Conservation (phyloP, 2,888 invertebrate species). For the Melinaea marsaeus region DNA sequence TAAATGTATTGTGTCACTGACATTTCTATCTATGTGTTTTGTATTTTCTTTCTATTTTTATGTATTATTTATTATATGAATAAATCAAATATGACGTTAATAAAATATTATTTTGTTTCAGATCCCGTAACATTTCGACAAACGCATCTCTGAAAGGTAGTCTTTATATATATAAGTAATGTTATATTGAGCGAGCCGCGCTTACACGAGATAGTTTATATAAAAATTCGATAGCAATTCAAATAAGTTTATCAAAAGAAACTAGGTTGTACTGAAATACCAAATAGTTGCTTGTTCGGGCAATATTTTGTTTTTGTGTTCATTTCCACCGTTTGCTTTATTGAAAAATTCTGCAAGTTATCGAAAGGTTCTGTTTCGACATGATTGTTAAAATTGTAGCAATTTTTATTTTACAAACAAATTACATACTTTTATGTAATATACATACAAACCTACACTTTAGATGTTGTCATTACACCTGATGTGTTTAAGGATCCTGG, state of each 20-base stretch:
- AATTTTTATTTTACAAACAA: constrained; percentile 21
- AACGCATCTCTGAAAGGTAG: constrained; percentile 24
- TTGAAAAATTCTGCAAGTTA: constrained; percentile 46
- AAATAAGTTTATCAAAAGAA: constrained; percentile 47
- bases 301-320: constrained; percentile 55
- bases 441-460: constrained; percentile 14
- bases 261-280: constrained; percentile 55
- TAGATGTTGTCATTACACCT: constrained; percentile 14
- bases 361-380: constrained; percentile 34
- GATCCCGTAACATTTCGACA: constrained; percentile 35
- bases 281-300: constrained; percentile 52
- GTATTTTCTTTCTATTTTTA: too few relatives aligned
- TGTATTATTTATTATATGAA: too few relatives aligned
- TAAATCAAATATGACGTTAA: constrained; percentile 2
- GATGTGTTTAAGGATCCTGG: constrained; percentile 16
- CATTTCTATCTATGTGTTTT: too few relatives aligned
- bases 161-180: constrained; percentile 9
- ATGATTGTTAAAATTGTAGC: constrained; percentile 30
- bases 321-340: constrained; percentile 45
- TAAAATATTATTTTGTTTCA: constrained; percentile 41
- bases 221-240: constrained; percentile 48
- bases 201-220: constrained; percentile 38
- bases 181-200: constrained; percentile 4
- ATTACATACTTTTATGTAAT: constrained; percentile 24
- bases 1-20: too few relatives aligned